These are phyloP conservation scores for Halisarca cf. caerulea DNA, from an alignment of 37 sponge, comb jelly and placozoan species.

Conservation along the genomic window DNA sequence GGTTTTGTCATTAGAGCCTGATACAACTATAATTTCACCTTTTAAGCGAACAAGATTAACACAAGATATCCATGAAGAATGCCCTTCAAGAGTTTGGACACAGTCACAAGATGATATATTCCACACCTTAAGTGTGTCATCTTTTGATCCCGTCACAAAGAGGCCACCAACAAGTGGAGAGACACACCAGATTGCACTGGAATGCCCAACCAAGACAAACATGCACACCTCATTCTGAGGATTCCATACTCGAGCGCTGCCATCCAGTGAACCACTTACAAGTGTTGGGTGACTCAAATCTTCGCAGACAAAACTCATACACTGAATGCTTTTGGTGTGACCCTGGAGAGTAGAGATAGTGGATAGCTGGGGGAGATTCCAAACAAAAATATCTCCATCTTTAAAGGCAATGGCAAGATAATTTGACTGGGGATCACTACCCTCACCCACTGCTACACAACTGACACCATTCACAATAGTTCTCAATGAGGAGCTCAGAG, in stretches of 20 bases:
- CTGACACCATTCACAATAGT: too few relatives aligned
- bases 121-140: constrained; percentile 69
- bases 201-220: constrained; percentile 40
- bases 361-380: too few relatives aligned
- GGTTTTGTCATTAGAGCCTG: constrained; percentile 67
- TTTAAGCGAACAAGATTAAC: constrained; percentile 11
- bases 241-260: constrained; percentile 42
- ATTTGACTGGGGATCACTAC: too few relatives aligned
- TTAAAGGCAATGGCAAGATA: too few relatives aligned
- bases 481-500: too few relatives aligned
- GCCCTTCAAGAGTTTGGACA: constrained; percentile 61
- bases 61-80: constrained; percentile 66
- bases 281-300: background rate
- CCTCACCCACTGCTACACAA: too few relatives aligned
- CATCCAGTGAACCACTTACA: constrained; percentile 55
- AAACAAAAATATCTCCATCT: too few relatives aligned
- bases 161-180: background rate
- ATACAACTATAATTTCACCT: constrained; percentile 29
- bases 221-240: background rate
- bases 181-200: constrained; percentile 49
- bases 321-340: constrained; percentile 46
- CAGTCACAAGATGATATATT: constrained; percentile 42
- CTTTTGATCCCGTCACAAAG: constrained; percentile 63
- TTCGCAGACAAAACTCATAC: background rate
- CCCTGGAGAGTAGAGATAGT: background rate